These are phyloP conservation scores for Eupithecia insigniata DNA, from an alignment of 2,888 invertebrate species.

Conservation along the genomic window DNA sequence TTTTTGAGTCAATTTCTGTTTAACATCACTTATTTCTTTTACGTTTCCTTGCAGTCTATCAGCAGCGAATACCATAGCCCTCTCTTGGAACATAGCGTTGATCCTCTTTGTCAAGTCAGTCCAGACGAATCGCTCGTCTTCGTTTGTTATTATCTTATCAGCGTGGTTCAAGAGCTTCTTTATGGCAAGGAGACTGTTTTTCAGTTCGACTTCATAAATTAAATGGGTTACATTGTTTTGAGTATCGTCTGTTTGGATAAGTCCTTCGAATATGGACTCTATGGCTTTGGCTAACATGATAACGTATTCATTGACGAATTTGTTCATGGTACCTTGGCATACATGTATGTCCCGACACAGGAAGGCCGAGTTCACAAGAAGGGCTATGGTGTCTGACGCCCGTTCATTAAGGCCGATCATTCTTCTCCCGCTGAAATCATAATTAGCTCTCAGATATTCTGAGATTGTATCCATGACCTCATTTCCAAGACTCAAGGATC, in stretches of 20 bases:
- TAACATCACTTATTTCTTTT: constrained; percentile 44
- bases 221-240: constrained; percentile 12
- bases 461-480: constrained; percentile 64
- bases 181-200: constrained; percentile 49
- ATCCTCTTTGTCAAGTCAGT: constrained; percentile 62
- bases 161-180: constrained; percentile 54
- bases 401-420: constrained; percentile 5
- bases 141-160: constrained; percentile 48
- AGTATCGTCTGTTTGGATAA: constrained; percentile 44
- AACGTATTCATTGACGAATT: constrained; percentile 62
- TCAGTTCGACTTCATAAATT: constrained; percentile 53
- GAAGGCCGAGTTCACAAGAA: constrained; percentile 53
- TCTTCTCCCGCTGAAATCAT: constrained; percentile 22
- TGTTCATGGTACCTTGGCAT: constrained; percentile 52
- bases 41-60: constrained; percentile 49
- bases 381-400: constrained; percentile 45
- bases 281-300: constrained; percentile 54
- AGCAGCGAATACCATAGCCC: constrained; percentile 48
- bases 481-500: constrained; percentile 65
- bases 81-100: constrained; percentile 60
- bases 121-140: constrained; percentile 56
- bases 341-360: constrained; percentile 60
- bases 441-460: constrained; percentile 49
- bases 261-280: constrained; percentile 52
- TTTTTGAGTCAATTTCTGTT: constrained; percentile 55